Conservation (phyloP, 2,797 vertebrate genomes). For the Toxotes lorentzi region DNA sequence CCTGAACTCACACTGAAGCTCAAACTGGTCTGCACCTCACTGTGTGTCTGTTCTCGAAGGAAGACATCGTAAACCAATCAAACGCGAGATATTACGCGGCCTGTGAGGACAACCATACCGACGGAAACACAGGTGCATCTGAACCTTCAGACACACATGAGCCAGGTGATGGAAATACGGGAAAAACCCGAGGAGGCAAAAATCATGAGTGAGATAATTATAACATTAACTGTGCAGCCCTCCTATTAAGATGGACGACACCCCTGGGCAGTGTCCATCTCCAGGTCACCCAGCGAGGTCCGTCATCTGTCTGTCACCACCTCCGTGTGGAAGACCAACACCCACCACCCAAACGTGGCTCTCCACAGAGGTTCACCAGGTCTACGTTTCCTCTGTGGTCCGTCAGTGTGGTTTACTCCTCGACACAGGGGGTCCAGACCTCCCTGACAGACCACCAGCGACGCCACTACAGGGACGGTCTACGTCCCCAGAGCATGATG, state of each 20-base stretch:
- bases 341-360: background rate
- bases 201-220: background rate
- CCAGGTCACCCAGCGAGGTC: background rate
- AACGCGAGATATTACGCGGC: no score
- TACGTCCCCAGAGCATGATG: background rate
- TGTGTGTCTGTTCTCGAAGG: no score
- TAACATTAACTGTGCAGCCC: background rate
- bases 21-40: no score
- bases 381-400: background rate
- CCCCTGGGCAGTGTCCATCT: background rate
- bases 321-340: constrained; percentile 10
- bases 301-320: background rate
- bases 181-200: no score
- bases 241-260: background rate
- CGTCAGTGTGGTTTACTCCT: background rate
- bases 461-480: constrained; percentile 4
- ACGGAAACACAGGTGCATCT: background rate
- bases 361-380: background rate
- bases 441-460: background rate
- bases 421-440: background rate
- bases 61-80: no score
- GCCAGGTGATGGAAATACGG: no score
- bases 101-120: no score
- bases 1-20: no score
- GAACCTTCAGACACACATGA: no score